Conservation (phyloP, 2,113 vertebrate genomes). For the Zosterops hypoxanthus region DNA sequence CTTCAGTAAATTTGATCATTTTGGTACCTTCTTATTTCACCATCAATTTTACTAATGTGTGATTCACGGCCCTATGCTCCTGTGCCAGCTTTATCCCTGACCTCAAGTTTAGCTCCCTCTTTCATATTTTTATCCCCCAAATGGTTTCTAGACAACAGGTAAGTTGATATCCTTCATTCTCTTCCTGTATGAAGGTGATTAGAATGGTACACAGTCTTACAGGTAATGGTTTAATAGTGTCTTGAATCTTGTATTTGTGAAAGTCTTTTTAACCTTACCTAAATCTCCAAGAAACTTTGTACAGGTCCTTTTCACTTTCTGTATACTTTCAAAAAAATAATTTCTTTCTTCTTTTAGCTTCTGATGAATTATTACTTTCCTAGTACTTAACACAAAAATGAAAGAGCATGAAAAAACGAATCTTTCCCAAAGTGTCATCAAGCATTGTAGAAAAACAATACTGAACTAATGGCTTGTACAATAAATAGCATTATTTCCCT, state of each 20-base stretch:
- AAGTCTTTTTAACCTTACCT: neutral
- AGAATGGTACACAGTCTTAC: neutral
- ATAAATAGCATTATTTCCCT: neutral
- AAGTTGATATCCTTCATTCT: neutral
- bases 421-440: neutral
- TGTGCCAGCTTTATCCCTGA: neutral
- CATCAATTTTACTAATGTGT: neutral
- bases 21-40: neutral
- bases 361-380: neutral
- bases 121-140: neutral
- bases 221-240: neutral
- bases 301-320: neutral
- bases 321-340: neutral
- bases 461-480: neutral
- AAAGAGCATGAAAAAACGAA: neutral
- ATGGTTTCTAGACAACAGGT: neutral
- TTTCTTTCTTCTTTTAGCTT: neutral
- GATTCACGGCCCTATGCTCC: neutral
- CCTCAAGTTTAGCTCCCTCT: neutral
- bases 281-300: neutral
- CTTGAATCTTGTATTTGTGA: neutral
- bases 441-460: neutral
- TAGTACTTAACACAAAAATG: neutral
- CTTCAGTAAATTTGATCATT: neutral
- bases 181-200: neutral